phyloP scores from a whole-genome alignment of 2,113 vertebrate genomes.

The Nyctereutes procyonoides region DNA sequence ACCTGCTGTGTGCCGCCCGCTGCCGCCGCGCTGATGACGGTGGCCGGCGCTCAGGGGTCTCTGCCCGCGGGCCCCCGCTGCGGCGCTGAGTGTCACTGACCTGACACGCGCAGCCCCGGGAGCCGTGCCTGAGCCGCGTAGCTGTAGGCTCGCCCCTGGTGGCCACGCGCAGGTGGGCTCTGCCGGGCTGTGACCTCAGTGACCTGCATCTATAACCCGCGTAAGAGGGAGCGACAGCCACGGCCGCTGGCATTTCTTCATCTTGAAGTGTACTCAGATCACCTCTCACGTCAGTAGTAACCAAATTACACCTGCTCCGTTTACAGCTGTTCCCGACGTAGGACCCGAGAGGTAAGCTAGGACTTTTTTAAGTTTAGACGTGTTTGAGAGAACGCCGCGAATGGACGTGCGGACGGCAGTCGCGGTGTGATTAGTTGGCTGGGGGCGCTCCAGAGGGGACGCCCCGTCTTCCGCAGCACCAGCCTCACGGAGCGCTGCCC shows the following conservation, averaged over 20 bases:
- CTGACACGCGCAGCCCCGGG: background rate
- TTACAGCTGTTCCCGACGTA: background rate
- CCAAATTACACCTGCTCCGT: background rate
- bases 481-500: background rate
- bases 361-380: background rate
- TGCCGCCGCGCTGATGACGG: accelerated
- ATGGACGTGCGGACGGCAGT: too few species aligned
- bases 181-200: too few species aligned
- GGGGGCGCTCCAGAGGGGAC: background rate
- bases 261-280: background rate
- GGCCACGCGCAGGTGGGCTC: background rate
- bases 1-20: too few species aligned
- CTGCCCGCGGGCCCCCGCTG: too few species aligned
- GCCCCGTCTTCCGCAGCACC: accelerated
- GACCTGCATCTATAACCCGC: background rate
- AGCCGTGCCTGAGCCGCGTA: background rate
- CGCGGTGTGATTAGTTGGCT: background rate
- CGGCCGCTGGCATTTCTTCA: background rate
- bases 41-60: accelerated
- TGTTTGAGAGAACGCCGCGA: background rate
- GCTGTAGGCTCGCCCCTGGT: accelerated
- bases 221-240: accelerated
- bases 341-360: background rate
- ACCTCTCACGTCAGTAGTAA: background rate
- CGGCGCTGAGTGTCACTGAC: background rate